Conservation (phyloP, 1,140 invertebrate genomes). For the Drosophila albomicans region DNA sequence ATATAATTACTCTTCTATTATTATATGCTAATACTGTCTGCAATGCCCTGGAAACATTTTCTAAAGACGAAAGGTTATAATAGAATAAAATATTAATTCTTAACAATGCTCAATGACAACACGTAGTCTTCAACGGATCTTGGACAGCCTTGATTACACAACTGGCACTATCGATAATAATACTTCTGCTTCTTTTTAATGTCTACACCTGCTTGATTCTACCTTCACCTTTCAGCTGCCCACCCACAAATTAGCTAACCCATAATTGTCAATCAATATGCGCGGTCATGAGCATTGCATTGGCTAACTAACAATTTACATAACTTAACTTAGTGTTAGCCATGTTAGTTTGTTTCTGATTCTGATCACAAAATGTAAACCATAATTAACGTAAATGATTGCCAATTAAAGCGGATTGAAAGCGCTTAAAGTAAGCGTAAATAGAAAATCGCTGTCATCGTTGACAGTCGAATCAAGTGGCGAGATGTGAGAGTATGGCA, state of each 20-base stretch:
- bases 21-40: background rate
- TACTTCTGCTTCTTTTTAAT: background rate
- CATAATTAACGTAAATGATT: slow-evolving; percentile 35
- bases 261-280: slow-evolving; percentile 36
- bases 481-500: background rate
- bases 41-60: background rate
- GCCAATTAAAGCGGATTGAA: slow-evolving; percentile 23
- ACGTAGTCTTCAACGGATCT: no score
- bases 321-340: slow-evolving; percentile 23
- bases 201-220: slow-evolving; percentile 2
- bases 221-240: slow-evolving; percentile 36
- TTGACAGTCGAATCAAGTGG: background rate
- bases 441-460: slow-evolving; percentile 9
- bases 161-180: slow-evolving; percentile 1
- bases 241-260: slow-evolving; percentile 42
- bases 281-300: slow-evolving; percentile 18
- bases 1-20: slow-evolving; percentile 1
- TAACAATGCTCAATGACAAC: no score
- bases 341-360: background rate
- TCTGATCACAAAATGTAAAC: slow-evolving; percentile 14
- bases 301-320: slow-evolving; percentile 33
- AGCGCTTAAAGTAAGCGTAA: slow-evolving; percentile 21
- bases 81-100: no score
- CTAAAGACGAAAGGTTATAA: no score
- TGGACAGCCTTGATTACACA: background rate